phyloP scores from a whole-genome alignment of 2,797 vertebrate genomes.

The Garrulus glandarius region DNA sequence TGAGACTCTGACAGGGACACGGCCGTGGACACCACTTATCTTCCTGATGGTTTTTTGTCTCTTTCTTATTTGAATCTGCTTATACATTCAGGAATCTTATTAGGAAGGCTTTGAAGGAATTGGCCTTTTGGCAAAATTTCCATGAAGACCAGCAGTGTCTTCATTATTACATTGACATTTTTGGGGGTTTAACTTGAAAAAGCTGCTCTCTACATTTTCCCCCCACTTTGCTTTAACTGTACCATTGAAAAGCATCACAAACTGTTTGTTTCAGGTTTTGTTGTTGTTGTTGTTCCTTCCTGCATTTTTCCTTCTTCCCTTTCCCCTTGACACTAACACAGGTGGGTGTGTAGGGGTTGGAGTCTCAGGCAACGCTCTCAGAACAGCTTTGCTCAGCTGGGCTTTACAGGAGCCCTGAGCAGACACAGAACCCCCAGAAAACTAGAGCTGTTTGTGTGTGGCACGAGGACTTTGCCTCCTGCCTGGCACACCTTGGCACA shows the following conservation, averaged over 20 bases:
- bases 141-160: neutral
- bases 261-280: no score
- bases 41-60: neutral
- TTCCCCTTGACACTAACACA: neutral
- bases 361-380: neutral
- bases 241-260: neutral
- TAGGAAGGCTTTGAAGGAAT: neutral
- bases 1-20: neutral
- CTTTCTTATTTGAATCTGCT: neutral
- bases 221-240: neutral
- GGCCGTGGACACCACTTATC: neutral
- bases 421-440: neutral
- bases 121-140: neutral
- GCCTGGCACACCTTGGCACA: fast-evolving
- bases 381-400: neutral
- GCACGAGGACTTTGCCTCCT: neutral
- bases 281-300: neutral
- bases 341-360: neutral
- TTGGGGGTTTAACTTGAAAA: neutral
- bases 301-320: neutral
- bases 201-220: neutral
- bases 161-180: neutral
- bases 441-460: neutral
- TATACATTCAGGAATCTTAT: neutral
- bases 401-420: neutral